These are phyloP conservation scores for Acrocera orbiculus DNA, from an alignment of 2,888 invertebrate species.

Conservation along the genomic window DNA sequence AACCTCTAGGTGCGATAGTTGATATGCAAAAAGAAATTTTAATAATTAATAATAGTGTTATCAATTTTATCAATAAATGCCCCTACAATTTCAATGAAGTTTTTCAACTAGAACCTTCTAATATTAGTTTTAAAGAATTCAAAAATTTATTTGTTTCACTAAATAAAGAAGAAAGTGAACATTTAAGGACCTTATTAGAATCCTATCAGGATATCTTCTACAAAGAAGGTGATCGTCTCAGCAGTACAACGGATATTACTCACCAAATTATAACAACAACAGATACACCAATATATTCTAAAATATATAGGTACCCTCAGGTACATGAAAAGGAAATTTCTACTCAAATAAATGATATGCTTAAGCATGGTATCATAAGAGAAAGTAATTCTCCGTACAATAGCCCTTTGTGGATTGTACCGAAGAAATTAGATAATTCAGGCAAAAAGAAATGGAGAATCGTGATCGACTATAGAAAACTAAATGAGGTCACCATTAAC, in stretches of 20 bases:
- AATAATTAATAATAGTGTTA: not conserved
- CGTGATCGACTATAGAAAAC: not conserved
- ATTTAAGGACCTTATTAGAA: not conserved
- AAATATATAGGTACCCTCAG: conserved; percentile 2
- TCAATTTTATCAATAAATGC: not conserved
- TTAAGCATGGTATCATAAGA: no score
- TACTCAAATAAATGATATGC: no score
- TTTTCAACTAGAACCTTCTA: not conserved
- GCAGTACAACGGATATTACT: not conserved
- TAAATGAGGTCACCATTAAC: conserved; percentile 6
- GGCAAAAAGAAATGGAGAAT: no score
- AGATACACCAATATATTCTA: not conserved
- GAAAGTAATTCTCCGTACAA: conserved; percentile 5
- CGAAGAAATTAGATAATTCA: conserved; percentile 5
- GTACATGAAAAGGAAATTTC: not conserved
- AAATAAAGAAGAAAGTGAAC: not conserved
- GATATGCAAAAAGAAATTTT: not conserved
- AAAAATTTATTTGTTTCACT: not conserved
- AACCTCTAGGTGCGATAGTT: not conserved
- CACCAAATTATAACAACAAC: conserved; percentile 6
- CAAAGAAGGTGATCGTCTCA: not conserved
- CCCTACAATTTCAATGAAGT: conserved; percentile 2
- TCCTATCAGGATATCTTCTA: not conserved
- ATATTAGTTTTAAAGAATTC: not conserved
- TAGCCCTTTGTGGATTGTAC: conserved; percentile 6